Evolutionary conservation across 2,797 vertebrate genomes (phyloP).

Genomic region (Microchirus variegatus): DNA sequence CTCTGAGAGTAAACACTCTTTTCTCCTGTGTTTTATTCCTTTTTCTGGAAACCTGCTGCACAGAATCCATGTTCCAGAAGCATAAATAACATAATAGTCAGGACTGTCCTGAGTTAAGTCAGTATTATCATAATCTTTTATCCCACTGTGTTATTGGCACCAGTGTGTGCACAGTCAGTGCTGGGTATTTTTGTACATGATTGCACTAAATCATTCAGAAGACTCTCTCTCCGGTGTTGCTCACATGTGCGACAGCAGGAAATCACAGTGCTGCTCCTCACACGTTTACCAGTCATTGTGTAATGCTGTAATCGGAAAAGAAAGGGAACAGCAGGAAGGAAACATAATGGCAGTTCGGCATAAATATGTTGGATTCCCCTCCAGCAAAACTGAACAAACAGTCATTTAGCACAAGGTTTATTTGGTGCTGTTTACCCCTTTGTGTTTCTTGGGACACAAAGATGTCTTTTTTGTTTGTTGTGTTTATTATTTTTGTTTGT

Average conservation of each 20-base stretch:
- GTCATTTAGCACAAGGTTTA: not conserved
- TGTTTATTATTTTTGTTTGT: not conserved
- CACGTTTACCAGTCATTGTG: not conserved
- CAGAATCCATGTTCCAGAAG: not conserved
- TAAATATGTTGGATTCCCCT: conserved; percentile 11
- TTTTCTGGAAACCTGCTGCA: not conserved
- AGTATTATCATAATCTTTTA: not conserved
- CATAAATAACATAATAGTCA: not conserved
- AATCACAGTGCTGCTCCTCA: not conserved
- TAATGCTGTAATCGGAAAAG: not conserved
- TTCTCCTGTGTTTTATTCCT: conserved; percentile 7
- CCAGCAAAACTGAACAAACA: not conserved
- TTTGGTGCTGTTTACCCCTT: not conserved
- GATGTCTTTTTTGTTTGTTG: not conserved
- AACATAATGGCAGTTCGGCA: not conserved
- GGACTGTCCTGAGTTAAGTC: not conserved
- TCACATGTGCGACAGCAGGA: not conserved
- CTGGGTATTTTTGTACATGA: not conserved
- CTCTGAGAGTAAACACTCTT: conserved; percentile 15
- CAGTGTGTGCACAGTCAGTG: not conserved
- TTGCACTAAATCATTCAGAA: not conserved
- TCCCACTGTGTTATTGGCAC: not conserved
- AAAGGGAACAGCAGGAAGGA: conserved; percentile 1
- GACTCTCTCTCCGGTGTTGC: not conserved
- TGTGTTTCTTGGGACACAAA: not conserved